Evolutionary conservation across 2,113 vertebrate genomes (phyloP), one percentile per base, ranked within the genome.

Genomic region (Osmerus eperlanus): DNA sequence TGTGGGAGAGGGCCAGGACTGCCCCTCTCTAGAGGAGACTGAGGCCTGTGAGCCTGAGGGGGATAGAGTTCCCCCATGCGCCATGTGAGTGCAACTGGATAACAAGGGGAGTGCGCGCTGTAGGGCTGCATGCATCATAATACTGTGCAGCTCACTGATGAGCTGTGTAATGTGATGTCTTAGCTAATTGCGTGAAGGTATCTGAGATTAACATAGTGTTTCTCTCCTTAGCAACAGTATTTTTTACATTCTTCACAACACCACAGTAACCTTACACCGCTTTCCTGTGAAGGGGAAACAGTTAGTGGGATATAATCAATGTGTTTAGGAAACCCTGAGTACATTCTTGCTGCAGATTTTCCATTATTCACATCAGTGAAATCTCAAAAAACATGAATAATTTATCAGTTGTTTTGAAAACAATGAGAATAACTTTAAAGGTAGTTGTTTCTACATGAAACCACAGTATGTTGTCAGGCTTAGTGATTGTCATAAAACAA

Each of bases 11-110:
- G 94, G 94, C 47, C 84, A 74, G 0, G 91, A 94, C 29, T 99
- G 97, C 72, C 93, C 94, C 0, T 79, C 79, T 0, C 81, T 98
- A 71, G 94, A 96, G 83, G 95, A 97, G 72, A 80, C 41, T 1
- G 93, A 97, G 29, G 64, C 85, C 0, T 98, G 97, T 65, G 77
- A 92, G 58, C 89, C 94, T 61, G 87, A 89, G 78, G 93, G 92
- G 52, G 93, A 95, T 0, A 88, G 85, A 0, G 78, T 93, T 2
- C 86, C 90, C 8, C 93, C 95, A 0, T 99, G 97, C 71, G 86
- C 95, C 79, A 93, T 56, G 97, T 99, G 90, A 95, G 96, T 94
- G 74, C 53, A 18, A 41, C 59, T 1, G 58, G 36, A 58, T 64
- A 18, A 64, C 3, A 1, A 29, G 9, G 6, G 19, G 65, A 51